Base-by-base conservation (phyloP, 2,113 vertebrate species). In the Platichthys stellatus region DNA sequence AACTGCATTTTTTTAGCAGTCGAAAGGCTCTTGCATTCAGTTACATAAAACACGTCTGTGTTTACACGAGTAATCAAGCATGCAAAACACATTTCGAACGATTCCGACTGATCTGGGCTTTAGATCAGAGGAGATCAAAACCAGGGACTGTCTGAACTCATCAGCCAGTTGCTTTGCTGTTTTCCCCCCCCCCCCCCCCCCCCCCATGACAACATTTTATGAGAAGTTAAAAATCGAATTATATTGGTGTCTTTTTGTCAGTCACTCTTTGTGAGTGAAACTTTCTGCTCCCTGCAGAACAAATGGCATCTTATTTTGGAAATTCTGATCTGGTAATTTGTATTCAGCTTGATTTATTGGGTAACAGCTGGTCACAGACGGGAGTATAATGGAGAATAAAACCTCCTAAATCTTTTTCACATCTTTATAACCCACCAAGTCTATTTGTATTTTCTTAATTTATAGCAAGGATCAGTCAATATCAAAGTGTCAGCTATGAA, bases 281-380 rank as follows among this genome's bases (percentile, higher is more conserved):
- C 69, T 54, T 72, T 23, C 24, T 68, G 40, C 9, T 12, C 65
- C 72, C 21, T 54, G 63, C 64, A 40, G 45, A 78, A 83, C 63
- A 80, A 77, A 66, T 35, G 21, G 51, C 58, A 53, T 71, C 54
- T 49, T 82, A 59, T 78, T 82, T 71, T 61, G 66, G 5, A 80
- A 80, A 75, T 74, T 73, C 67, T 58, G 38, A 65, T 72, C 38
- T 24, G 11, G 56, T 83, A 63, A 79, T 83, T 84, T 54, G 43
- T 68, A 81, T 86, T 87, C 68, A 74, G 53, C 35, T 28, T 88
- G 82, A 84, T 86, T 89, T 81, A 88, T 85, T 63, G 63, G 61
- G 56, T 49, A 89, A 82, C 87, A 89, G 83, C 79, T 83, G 78
- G 71, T 78, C 79, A 69, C 68, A 82, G 73, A 87, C 81, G 78